Evolutionary conservation across 35 echinoderm and acorn worm species (phyloP).

Genomic region (Holothuria glaberrima): DNA sequence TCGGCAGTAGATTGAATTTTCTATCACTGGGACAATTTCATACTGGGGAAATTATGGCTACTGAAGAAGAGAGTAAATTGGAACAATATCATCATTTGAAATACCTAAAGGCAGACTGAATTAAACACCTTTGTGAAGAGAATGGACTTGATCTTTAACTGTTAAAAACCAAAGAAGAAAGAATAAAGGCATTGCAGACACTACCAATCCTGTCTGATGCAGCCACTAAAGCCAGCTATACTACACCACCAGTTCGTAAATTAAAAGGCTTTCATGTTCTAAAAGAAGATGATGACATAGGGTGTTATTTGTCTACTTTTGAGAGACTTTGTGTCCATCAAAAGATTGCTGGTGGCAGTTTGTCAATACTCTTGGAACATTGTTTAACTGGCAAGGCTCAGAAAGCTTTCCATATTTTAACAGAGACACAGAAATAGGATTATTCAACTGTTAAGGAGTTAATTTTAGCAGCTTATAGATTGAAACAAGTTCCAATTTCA

Average conservation of each 20-base stretch:
- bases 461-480: conserved; percentile 24
- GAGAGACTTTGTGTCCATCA: conserved; percentile 8
- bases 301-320: not conserved
- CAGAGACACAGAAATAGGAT: conserved; percentile 6
- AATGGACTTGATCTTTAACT: not conserved
- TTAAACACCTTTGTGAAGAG: conserved; percentile 22
- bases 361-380: not conserved
- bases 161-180: conserved; percentile 22
- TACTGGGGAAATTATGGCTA: not conserved
- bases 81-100: not conserved
- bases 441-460: not conserved
- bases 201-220: conserved; percentile 5
- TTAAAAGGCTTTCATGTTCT: not conserved
- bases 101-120: not conserved
- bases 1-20: no score
- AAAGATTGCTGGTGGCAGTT: not conserved
- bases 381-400: conserved; percentile 8
- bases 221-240: not conserved
- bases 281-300: conserved; percentile 1
- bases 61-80: no score
- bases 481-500: no score
- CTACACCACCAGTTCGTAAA: no score
- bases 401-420: not conserved
- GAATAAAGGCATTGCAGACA: conserved; percentile 22
- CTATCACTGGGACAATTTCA: not conserved